phyloP scores from a whole-genome alignment of 2,113 vertebrate genomes.

The Cyprinodon variegatus region DNA sequence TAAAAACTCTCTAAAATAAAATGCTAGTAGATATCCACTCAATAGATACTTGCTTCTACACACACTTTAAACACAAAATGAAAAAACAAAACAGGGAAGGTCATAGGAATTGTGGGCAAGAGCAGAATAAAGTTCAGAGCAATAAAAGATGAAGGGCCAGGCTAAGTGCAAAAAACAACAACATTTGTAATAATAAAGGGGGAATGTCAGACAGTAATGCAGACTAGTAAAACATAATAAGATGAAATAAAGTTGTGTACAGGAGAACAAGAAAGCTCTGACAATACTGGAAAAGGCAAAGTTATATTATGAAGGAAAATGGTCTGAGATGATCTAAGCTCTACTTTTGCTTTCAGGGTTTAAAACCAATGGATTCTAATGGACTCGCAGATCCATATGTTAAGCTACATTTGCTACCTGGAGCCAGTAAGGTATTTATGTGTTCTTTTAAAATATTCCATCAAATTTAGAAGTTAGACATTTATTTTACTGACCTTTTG shows the following conservation, averaged over 20 bases:
- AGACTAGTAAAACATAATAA: not conserved
- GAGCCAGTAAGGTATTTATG: slow-evolving; percentile 87
- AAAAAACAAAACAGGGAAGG: not conserved
- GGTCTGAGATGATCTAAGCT: not conserved
- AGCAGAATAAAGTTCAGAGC: not conserved
- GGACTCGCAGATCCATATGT: slow-evolving; percentile 94
- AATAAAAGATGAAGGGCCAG: too few relatives aligned
- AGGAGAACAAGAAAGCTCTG: too few relatives aligned
- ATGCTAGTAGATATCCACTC: too few relatives aligned
- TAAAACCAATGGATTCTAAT: slow-evolving; percentile 96
- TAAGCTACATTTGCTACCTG: slow-evolving; percentile 92
- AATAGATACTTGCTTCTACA: not conserved
- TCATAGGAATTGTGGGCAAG: not conserved
- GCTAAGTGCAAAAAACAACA: not conserved
- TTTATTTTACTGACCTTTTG: not conserved
- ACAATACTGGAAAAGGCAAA: too few relatives aligned
- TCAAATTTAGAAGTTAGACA: too few relatives aligned
- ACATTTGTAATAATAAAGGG: not conserved
- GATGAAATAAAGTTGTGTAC: too few relatives aligned
- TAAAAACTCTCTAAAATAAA: too few relatives aligned
- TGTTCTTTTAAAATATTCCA: too few relatives aligned
- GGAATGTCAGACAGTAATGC: not conserved
- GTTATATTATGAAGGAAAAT: too few relatives aligned
- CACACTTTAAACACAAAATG: not conserved
- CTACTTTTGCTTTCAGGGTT: slow-evolving; percentile 76